Evolutionary conservation across 2,113 vertebrate genomes (phyloP).

Genomic region (Canis aureus): DNA sequence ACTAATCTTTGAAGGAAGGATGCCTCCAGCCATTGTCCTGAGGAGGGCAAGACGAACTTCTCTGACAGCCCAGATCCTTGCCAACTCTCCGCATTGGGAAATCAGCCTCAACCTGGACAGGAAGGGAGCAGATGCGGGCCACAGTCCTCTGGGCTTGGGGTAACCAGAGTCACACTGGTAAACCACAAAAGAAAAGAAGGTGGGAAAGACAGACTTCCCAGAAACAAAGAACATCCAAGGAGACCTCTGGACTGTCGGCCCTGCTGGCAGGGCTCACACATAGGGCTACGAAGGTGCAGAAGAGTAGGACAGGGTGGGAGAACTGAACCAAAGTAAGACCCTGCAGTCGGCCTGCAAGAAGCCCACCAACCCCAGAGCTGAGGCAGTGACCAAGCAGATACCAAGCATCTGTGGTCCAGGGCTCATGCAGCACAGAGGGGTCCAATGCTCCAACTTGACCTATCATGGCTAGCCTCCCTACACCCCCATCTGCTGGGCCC

Average conservation of each 20-base stretch:
- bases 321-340: not conserved
- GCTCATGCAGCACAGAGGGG: not conserved
- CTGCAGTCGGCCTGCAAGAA: not conserved
- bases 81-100: constrained; percentile 73
- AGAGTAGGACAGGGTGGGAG: not conserved
- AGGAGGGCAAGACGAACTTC: constrained; percentile 55
- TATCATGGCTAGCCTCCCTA: not conserved
- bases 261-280: not conserved
- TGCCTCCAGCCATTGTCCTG: constrained; percentile 69
- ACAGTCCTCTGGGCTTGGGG: not conserved
- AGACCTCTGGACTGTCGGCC: not conserved
- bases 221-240: not conserved
- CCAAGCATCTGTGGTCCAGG: not conserved
- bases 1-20: not conserved
- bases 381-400: not conserved
- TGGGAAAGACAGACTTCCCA: not conserved
- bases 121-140: constrained; percentile 46
- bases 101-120: constrained; percentile 44
- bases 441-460: not conserved
- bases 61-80: constrained; percentile 6
- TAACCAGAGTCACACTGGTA: constrained; percentile 57
- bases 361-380: not conserved
- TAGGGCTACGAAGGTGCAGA: not conserved
- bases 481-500: not conserved
- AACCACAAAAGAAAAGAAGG: constrained; percentile 45